Evolutionary conservation across 2,113 vertebrate species (phyloP).

Genomic region (Zonotrichia leucophrys): DNA sequence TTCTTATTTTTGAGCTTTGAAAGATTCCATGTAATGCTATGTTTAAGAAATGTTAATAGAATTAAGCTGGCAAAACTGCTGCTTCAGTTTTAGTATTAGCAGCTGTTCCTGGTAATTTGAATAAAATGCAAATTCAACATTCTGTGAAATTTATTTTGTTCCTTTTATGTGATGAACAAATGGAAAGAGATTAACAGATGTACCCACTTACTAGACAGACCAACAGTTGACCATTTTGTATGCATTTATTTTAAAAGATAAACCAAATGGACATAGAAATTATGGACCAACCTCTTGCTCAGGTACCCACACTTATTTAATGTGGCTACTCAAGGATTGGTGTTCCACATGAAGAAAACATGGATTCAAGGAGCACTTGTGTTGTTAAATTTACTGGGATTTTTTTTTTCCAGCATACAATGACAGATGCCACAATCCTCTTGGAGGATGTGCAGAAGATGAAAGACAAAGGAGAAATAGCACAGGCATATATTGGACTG

Average conservation of each 20-base stretch:
- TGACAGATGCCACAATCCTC: conserved; percentile 91
- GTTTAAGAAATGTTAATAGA: not conserved
- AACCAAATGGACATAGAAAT: not conserved
- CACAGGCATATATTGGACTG: conserved; percentile 94
- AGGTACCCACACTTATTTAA: not conserved
- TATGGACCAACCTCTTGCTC: not conserved
- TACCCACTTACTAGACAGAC: not conserved
- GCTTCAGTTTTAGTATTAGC: not conserved
- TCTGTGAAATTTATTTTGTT: not conserved
- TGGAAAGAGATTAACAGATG: not conserved
- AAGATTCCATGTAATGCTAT: not conserved
- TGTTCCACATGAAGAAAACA: not conserved
- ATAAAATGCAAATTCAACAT: not conserved
- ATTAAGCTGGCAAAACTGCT: not conserved
- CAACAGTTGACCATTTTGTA: not conserved
- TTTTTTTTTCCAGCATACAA: conserved; percentile 84
- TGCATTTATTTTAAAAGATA: not conserved
- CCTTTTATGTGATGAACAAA: not conserved
- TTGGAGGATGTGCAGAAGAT: conserved; percentile 93
- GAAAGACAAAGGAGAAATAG: conserved; percentile 94
- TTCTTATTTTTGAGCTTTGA: not conserved
- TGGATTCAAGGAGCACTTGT: not conserved
- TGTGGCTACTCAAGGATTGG: not conserved
- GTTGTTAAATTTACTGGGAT: not conserved
- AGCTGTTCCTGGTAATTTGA: not conserved